These are phyloP conservation scores for Cyanistes caeruleus DNA, from an alignment of 2,113 vertebrate species.

Conservation along the genomic window DNA sequence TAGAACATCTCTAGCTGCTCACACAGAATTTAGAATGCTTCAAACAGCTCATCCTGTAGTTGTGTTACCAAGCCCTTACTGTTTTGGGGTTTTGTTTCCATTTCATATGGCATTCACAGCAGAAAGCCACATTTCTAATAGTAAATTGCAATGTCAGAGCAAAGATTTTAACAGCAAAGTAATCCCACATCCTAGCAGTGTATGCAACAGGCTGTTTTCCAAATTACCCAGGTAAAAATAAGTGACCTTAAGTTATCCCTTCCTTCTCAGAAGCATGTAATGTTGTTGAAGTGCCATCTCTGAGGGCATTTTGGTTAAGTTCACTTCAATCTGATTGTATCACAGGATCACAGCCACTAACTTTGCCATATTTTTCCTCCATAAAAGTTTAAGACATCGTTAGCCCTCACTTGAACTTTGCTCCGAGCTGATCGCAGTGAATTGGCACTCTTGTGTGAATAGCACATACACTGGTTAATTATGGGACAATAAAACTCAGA, in stretches of 20 bases:
- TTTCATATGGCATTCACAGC: neutral
- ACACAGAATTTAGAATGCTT: neutral
- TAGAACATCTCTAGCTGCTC: neutral
- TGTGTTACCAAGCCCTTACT: neutral
- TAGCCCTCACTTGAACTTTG: constrained; percentile 7
- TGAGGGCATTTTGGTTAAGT: constrained; percentile 10
- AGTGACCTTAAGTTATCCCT: neutral
- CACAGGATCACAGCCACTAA: constrained; percentile 13
- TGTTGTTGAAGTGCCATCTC: neutral
- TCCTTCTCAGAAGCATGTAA: neutral
- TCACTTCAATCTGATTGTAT: constrained; percentile 4
- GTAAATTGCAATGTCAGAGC: neutral
- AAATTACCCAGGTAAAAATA: neutral
- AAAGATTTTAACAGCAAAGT: neutral
- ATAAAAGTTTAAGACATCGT: constrained; percentile 31
- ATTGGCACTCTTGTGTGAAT: neutral
- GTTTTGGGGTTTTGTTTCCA: neutral
- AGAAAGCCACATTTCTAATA: neutral
- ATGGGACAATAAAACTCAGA: neutral
- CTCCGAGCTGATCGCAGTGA: neutral
- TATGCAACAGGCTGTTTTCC: neutral
- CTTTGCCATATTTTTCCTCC: neutral
- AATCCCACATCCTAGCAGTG: neutral
- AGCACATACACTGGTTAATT: neutral
- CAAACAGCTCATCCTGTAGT: neutral